These are phyloP conservation scores for Frankliniella intonsa DNA, from an alignment of 2,888 invertebrate genomes.

Conservation along the genomic window DNA sequence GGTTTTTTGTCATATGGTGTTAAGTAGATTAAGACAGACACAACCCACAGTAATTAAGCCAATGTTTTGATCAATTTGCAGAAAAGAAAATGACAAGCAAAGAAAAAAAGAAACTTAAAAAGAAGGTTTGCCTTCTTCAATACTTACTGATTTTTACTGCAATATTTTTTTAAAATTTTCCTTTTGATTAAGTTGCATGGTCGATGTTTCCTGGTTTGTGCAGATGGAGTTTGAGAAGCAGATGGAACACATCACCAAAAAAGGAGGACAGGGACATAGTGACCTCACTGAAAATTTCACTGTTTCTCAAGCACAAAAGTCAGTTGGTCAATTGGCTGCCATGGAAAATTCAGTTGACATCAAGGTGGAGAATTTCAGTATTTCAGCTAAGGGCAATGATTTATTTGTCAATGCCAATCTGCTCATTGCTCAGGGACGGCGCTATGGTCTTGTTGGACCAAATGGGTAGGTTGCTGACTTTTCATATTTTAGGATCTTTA, in stretches of 20 bases:
- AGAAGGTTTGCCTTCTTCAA: slow-evolving; percentile 46
- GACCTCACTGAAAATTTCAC: slow-evolving; percentile 92
- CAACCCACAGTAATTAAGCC: not conserved
- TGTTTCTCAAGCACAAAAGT: slow-evolving; percentile 77
- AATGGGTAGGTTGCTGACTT: slow-evolving; percentile 66
- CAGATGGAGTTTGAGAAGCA: slow-evolving; percentile 84
- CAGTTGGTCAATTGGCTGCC: slow-evolving; percentile 63
- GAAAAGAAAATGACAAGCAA: slow-evolving; percentile 78
- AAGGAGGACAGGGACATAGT: slow-evolving; percentile 84
- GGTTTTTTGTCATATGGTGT: not conserved
- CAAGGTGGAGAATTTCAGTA: slow-evolving; percentile 97
- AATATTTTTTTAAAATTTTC: not conserved
- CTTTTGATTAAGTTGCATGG: slow-evolving; percentile 12
- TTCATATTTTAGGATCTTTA: not conserved
- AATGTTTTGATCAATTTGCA: not conserved
- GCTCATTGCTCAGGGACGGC: slow-evolving; percentile 84
- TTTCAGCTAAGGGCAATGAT: slow-evolving; percentile 95
- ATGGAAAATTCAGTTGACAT: slow-evolving; percentile 94
- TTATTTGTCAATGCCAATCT: slow-evolving; percentile 94
- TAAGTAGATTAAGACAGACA: too few relatives aligned
- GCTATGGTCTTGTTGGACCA: slow-evolving; percentile 97
- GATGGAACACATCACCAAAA: slow-evolving; percentile 76
- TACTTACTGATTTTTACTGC: slow-evolving; percentile 12
- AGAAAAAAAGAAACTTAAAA: slow-evolving; percentile 87
- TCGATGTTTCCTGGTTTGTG: slow-evolving; percentile 32